These are phyloP conservation scores for Gerris lacustris DNA, from an alignment of 2,888 invertebrate species.

Conservation along the genomic window DNA sequence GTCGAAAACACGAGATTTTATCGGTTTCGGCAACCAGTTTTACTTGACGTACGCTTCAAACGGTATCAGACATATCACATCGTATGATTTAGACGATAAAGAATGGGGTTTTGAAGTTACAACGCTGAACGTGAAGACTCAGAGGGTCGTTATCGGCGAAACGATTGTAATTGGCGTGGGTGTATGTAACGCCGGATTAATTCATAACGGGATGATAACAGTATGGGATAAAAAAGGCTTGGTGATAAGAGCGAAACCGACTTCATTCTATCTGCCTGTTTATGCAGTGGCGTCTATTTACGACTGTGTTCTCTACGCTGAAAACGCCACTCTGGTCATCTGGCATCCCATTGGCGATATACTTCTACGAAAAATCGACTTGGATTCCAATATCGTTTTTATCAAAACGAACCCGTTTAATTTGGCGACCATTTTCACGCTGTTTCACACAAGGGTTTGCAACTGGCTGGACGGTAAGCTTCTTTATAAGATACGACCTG, in stretches of 20 bases:
- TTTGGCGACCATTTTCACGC: background rate
- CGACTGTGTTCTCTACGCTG: constrained; percentile 20
- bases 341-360: constrained; percentile 18
- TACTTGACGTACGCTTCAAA: constrained; percentile 24
- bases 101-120: constrained; percentile 23
- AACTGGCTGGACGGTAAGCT: background rate
- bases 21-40: constrained; percentile 15
- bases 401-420: background rate
- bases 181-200: constrained; percentile 21
- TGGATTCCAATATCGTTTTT: background rate
- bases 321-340: constrained; percentile 19
- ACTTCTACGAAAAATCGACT: background rate
- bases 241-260: constrained; percentile 14
- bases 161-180: constrained; percentile 19
- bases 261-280: constrained; percentile 20
- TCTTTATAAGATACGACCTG: background rate
- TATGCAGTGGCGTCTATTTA: constrained; percentile 17
- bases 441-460: background rate
- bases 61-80: constrained; percentile 22
- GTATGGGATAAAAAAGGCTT: constrained; percentile 21
- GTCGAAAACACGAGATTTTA: constrained; percentile 22
- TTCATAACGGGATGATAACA: constrained; percentile 21
- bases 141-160: constrained; percentile 18
- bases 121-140: constrained; percentile 22
- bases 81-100: constrained; percentile 18